Evolutionary conservation across 2,888 invertebrate genomes (phyloP).

Genomic region (Erannis defoliaria): DNA sequence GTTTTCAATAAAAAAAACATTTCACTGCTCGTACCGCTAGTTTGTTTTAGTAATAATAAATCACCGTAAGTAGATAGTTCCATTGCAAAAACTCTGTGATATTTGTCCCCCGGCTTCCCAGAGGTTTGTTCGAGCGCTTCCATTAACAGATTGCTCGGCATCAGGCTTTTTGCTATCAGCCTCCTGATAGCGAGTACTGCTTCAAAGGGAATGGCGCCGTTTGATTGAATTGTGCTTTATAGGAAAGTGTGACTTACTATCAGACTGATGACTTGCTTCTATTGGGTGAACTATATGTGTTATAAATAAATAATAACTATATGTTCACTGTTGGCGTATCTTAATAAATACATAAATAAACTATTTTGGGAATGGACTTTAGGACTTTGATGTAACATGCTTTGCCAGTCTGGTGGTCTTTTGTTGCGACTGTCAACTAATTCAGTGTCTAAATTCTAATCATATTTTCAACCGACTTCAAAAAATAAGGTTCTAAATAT

Average conservation of each 20-base stretch:
- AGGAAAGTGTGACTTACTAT: neutral
- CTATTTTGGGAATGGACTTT: no score
- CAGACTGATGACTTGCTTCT: neutral
- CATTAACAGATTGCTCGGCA: slow-evolving; percentile 61
- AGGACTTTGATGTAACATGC: no score
- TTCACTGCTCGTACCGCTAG: neutral
- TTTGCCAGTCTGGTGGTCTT: no score
- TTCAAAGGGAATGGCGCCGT: slow-evolving; percentile 17
- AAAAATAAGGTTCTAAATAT: no score
- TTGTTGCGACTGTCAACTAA: no score
- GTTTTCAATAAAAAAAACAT: no score
- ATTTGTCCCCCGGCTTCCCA: neutral
- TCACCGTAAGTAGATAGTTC: slow-evolving; percentile 7
- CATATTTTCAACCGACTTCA: no score
- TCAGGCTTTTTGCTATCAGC: slow-evolving; percentile 44
- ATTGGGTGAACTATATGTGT: neutral
- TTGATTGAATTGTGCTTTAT: slow-evolving; percentile 14
- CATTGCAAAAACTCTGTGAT: slow-evolving; percentile 12
- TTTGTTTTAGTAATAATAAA: neutral
- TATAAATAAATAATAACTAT: no score
- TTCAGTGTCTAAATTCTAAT: no score
- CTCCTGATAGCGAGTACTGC: slow-evolving; percentile 5
- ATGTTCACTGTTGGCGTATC: no score
- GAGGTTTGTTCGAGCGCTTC: slow-evolving; percentile 29
- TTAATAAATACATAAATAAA: no score